Evolutionary conservation across 2,888 invertebrate genomes (phyloP).

Genomic region (Ophonus ardosiacus): DNA sequence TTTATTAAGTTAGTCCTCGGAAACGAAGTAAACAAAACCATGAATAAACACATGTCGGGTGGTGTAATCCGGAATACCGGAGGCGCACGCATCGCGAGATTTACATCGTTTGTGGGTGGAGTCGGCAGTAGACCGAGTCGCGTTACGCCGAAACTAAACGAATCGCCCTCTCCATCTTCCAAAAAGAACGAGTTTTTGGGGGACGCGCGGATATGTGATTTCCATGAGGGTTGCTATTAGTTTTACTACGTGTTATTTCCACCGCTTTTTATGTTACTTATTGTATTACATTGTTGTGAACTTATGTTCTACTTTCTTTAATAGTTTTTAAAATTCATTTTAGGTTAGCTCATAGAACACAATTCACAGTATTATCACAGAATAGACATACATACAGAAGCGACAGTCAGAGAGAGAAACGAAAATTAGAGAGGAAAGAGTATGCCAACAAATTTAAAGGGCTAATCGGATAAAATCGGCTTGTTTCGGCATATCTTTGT

Average conservation of each 20-base stretch:
- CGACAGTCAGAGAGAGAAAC: no score
- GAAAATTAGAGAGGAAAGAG: no score
- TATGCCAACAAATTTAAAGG: no score
- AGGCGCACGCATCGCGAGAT: slow-evolving; percentile 48
- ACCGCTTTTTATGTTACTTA: background rate
- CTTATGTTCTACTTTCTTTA: no score
- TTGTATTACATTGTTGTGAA: background rate
- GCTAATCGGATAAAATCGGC: no score
- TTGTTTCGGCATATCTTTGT: no score
- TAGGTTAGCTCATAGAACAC: no score
- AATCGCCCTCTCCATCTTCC: slow-evolving; percentile 58
- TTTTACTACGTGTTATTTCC: slow-evolving; percentile 1
- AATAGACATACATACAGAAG: no score
- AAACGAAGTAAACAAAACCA: slow-evolving; percentile 59
- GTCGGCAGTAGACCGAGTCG: background rate
- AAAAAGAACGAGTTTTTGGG: background rate
- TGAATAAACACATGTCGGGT: slow-evolving; percentile 57
- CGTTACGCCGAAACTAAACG: slow-evolving; percentile 54
- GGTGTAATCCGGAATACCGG: slow-evolving; percentile 42
- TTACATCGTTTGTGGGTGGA: slow-evolving; percentile 58
- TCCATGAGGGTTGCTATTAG: background rate
- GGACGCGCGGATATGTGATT: slow-evolving; percentile 18
- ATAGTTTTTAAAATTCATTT: no score
- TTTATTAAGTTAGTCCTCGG: slow-evolving; percentile 43
- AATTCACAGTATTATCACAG: no score